Evolutionary conservation across 2,797 vertebrate genomes (phyloP).

Genomic region (Stomatorhinus walkeri): DNA sequence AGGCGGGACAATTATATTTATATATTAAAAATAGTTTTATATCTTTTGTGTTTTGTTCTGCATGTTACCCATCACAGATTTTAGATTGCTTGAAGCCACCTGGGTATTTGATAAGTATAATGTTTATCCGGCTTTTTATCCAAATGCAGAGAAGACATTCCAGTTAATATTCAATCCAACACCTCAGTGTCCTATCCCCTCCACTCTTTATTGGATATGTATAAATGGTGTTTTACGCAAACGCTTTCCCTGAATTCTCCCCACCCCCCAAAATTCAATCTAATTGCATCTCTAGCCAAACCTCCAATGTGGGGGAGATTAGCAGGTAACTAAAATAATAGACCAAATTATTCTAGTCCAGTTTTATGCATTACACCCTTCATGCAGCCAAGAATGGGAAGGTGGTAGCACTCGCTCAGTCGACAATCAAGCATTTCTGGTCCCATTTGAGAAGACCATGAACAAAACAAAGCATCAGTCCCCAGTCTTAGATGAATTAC

Average conservation of each 20-base stretch:
- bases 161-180: not conserved
- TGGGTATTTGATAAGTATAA: not conserved
- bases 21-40: constrained; percentile 1
- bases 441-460: not conserved
- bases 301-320: not conserved
- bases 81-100: not conserved
- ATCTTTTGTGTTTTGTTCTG: not conserved
- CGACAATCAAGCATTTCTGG: not conserved
- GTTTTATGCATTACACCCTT: not conserved
- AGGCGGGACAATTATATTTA: constrained; percentile 39
- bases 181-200: not conserved
- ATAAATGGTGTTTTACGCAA: not conserved
- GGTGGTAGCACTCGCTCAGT: not conserved
- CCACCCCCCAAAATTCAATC: not conserved
- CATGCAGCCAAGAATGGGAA: not conserved
- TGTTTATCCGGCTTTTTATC: not conserved
- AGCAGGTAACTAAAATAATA: not conserved
- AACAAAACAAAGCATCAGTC: not conserved
- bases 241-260: not conserved
- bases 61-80: not conserved
- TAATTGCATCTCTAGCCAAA: not conserved
- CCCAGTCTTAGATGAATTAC: not conserved
- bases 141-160: too few species aligned
- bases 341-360: not conserved
- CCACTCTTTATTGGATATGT: not conserved